A percentile compares a stretch with the other conserved stretches of the same genome.
Conservation (phyloP, 2,113 vertebrate genomes). For the Leptobrachium ailaonicum region DNA sequence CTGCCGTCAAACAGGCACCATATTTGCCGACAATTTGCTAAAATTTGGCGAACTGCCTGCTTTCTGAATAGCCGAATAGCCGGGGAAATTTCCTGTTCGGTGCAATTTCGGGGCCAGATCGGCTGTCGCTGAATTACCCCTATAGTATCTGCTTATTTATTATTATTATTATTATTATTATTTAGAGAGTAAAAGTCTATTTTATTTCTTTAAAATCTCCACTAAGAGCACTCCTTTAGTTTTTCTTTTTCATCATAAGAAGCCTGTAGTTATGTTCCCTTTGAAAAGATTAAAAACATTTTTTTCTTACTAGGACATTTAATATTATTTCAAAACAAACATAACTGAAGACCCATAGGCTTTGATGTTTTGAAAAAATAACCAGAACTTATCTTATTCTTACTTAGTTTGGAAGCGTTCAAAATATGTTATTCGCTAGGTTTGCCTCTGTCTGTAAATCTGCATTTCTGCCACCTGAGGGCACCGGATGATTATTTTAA, state of each 20-base stretch:
- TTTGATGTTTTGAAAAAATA: slow-evolving; percentile 21
- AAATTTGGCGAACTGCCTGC: no score
- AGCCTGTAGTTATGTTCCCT: slow-evolving; percentile 24
- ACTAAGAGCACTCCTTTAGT: no score
- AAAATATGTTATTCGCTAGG: slow-evolving; percentile 10
- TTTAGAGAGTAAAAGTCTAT: no score
- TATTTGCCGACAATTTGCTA: no score
- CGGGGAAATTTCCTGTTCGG: no score
- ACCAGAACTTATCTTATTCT: slow-evolving; percentile 17
- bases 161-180: no score
- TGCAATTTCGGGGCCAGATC: no score
- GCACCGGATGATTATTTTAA: slow-evolving; percentile 27
- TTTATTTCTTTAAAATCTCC: no score
- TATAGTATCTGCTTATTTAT: no score
- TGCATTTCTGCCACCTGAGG: slow-evolving; percentile 42
- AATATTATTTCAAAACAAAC: slow-evolving; percentile 17
- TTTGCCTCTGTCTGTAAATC: slow-evolving; percentile 22
- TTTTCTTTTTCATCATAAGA: not conserved
- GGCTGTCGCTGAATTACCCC: no score
- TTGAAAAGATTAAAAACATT: slow-evolving; percentile 26
- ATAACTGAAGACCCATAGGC: slow-evolving; percentile 20
- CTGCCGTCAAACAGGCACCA: no score
- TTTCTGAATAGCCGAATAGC: no score
- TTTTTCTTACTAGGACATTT: slow-evolving; percentile 1
- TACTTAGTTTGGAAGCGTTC: not conserved